phyloP scores from a whole-genome alignment of 2,888 invertebrate species.

The Nomada fabriciana region DNA sequence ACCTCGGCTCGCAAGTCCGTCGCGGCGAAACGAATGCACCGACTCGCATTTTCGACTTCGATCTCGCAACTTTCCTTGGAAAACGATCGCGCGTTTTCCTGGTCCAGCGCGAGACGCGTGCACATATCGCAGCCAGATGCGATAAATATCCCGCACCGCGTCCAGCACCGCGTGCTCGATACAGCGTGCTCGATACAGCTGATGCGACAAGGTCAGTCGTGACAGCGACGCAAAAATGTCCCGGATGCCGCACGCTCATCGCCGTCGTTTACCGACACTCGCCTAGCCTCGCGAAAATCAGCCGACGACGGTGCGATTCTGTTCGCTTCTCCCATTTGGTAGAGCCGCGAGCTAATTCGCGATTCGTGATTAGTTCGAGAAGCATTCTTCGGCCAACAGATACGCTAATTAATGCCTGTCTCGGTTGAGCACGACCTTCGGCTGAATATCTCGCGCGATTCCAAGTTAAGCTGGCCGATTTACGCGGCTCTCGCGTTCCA shows the following conservation, averaged over 20 bases:
- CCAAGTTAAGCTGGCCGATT: not conserved
- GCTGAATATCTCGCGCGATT: not conserved
- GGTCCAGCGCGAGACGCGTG: no score
- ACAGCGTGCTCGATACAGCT: slow-evolving; percentile 42
- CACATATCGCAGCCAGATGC: no score
- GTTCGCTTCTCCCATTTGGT: slow-evolving; percentile 41
- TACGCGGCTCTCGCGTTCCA: slow-evolving; percentile 7
- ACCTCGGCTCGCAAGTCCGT: slow-evolving; percentile 41
- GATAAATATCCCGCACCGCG: no score
- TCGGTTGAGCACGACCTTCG: slow-evolving; percentile 9
- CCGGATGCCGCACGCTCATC: slow-evolving; percentile 32
- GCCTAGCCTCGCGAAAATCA: not conserved
- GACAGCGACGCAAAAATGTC: slow-evolving; percentile 44
- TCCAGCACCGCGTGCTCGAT: slow-evolving; percentile 28
- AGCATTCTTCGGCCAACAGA: not conserved
- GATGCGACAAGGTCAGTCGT: slow-evolving; percentile 58
- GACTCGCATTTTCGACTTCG: not conserved
- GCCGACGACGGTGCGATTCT: not conserved
- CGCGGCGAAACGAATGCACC: slow-evolving; percentile 8
- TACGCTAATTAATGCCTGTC: not conserved
- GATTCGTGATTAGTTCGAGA: slow-evolving; percentile 25
- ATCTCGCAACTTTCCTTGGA: slow-evolving; percentile 36
- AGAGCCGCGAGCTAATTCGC: slow-evolving; percentile 3
- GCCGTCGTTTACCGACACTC: slow-evolving; percentile 44
- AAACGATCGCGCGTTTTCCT: slow-evolving; percentile 10